Evolutionary conservation across 2,888 invertebrate species (phyloP), one percentile per base, ranked within the genome.

Genomic region (Tortricodes alternella): DNA sequence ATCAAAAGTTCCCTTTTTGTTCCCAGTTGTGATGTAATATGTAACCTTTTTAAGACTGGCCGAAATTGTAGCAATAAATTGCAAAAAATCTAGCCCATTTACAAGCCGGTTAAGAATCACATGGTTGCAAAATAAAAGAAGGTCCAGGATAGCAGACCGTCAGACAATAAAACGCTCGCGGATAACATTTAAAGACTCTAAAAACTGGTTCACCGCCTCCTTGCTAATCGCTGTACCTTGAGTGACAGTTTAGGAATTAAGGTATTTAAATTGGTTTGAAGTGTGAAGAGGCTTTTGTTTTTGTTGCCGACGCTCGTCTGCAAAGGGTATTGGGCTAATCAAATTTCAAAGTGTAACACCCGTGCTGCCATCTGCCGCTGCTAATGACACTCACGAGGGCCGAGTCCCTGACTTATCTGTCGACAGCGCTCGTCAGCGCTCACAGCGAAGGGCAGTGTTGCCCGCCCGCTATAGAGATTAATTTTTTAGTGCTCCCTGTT

Each of bases 181-280:
- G 43, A 44, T 49, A 43, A 48, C 41, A 27, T 55, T 50, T 29
- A 16, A 44, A 21, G 56, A 16, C 11, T 50, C 44, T 37, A 56
- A 56, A 56, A 56, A 56, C 56, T 56, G 37, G 44, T 50, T 50
- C 21, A 13, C 35, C 43, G 43, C 44, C 18, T 38, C 32, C 29
- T 37, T 29, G 56, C 56, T 56, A 56, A 50, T 50, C 56, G 56
- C 44, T 37, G 29, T 49, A 35, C 37, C 44, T 44, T 56, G 56
- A 56, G 56, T 56, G 56, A 56, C 56, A 50, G 50, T 44, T 50
- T 23, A 49, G 56, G 49, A 37, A 56, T 56, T 50, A 56, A 50
- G 50, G 56, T 56, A 56, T 56, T 56, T 56, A 56, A 56, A 56
- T 50, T 50, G 56, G 48, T 50, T 50, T 21, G 43, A 56, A 49